Evolutionary conservation across 2,888 invertebrate species (phyloP).

Genomic region (Meiosimyza platycephala): DNA sequence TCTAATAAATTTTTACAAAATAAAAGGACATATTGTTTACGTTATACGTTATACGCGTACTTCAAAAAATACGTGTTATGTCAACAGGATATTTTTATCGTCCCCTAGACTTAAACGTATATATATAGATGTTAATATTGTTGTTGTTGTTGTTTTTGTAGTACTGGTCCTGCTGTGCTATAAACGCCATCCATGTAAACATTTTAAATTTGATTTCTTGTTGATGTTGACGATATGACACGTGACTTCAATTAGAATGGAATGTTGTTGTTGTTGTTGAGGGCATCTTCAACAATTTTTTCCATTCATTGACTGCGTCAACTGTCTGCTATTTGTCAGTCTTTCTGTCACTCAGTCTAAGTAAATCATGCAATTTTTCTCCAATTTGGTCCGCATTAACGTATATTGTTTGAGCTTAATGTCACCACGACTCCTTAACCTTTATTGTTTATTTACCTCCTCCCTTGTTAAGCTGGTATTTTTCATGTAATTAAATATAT

Average conservation of each 20-base stretch:
- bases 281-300: constrained; percentile 5
- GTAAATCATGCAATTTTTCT: neutral
- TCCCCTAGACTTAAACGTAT: neutral
- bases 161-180: constrained; percentile 13
- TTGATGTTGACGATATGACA: constrained; percentile 60
- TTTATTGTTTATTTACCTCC: too few relatives aligned
- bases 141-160: constrained; percentile 12
- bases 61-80: constrained; percentile 19
- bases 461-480: too few relatives aligned
- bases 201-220: constrained; percentile 35
- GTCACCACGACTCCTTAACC: neutral
- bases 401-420: constrained; percentile 16
- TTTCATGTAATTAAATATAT: too few relatives aligned
- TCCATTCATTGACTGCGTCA: constrained; percentile 1
- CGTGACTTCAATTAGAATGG: constrained; percentile 60
- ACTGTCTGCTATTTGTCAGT: neutral
- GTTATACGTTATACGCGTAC: neutral
- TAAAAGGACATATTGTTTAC: constrained; percentile 26
- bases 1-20: constrained; percentile 34
- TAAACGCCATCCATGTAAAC: constrained; percentile 25
- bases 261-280: constrained; percentile 6
- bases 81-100: constrained; percentile 26
- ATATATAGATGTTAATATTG: neutral
- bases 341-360: constrained; percentile 3
- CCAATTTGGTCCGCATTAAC: constrained; percentile 14